Evolutionary conservation across 1,140 invertebrate species (phyloP).

Genomic region (Coelopa frigida): DNA sequence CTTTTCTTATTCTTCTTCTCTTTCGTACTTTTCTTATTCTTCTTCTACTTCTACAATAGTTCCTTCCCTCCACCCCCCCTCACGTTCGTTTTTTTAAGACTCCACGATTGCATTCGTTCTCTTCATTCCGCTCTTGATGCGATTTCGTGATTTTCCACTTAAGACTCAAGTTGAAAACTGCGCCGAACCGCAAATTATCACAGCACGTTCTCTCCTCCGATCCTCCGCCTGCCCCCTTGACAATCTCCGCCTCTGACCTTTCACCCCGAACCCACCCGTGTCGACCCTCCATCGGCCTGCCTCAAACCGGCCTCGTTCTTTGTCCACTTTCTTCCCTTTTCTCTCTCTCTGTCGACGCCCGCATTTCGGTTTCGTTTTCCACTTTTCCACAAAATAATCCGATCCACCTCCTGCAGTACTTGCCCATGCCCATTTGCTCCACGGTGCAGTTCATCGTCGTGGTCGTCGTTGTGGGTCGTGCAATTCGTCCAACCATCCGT

Average conservation of each 20-base stretch:
- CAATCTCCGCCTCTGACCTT: no score
- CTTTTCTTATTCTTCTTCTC: no score
- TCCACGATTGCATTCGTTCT: slow-evolving; percentile 1
- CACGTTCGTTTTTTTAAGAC: no score
- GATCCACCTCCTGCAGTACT: no score
- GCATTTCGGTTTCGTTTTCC: slow-evolving; percentile 7
- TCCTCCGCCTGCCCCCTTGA: neutral
- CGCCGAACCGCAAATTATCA: slow-evolving; percentile 7
- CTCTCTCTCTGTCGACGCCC: slow-evolving; percentile 1
- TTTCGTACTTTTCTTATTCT: no score
- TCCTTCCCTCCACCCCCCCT: no score
- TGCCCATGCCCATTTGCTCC: no score
- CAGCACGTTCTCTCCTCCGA: slow-evolving; percentile 1
- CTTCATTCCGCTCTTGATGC: neutral
- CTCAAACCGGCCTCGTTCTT: slow-evolving; percentile 33
- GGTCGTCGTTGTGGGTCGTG: no score
- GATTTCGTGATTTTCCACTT: slow-evolving; percentile 11
- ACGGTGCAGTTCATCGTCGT: no score
- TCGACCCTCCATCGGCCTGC: slow-evolving; percentile 3
- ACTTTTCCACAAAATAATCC: neutral
- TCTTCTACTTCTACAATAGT: no score
- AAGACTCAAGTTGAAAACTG: slow-evolving; percentile 11
- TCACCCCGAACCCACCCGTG: neutral
- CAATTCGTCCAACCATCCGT: no score
- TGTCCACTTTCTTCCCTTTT: slow-evolving; percentile 25